Evolutionary conservation across 1,140 invertebrate genomes (phyloP), one percentile per base, ranked within the genome.

Genomic region (Lepidotrigona ventralis): DNA sequence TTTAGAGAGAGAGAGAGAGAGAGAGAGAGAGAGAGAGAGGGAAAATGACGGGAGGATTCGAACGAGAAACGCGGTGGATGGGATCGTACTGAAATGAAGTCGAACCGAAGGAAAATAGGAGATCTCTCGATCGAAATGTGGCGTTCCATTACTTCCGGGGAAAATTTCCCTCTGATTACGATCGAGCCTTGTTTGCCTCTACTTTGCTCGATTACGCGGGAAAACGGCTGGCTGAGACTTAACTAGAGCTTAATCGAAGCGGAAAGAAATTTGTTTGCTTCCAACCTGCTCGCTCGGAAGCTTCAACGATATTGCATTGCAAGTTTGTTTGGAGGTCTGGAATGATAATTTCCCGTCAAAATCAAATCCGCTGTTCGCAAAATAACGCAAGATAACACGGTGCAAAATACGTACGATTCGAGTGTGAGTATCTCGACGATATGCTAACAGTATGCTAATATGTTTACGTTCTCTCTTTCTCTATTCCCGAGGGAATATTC

Each of bases 51-150:
- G 63, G 26, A 26, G n/a, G 60, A 21, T 39, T 60, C 39, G 53
- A 8, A 23, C 19, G 39, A 19, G 51, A 39, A 46, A 51, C 17
- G 15, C 12, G 51, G 15, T 2, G n/a, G 53, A 17, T 19, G 9
- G 29, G 21, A 66, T 66, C 26, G 68, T 46, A 15, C 12, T 14
- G 54, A 54, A 73, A 77, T 26, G 81, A 51, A 70, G 74, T 60
- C 39, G 64, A 63, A 68, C 33, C 74, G 81, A 12, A 26, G 33
- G 74, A 33, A 66, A 82, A 82, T 75, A 56, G 63, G 53, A 81
- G 76, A 75, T 68, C 73, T 39, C 39, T 39, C 14, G 72, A 58
- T 15, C n/a, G 46, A 70, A 71, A 71, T 56, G 54, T 11, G 46
- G 54, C 70, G 51, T 78, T 63, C 66, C 66, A 46, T 83, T 53